phyloP scores from a whole-genome alignment of 2,113 vertebrate genomes.

The Macroglossus sobrinus region DNA sequence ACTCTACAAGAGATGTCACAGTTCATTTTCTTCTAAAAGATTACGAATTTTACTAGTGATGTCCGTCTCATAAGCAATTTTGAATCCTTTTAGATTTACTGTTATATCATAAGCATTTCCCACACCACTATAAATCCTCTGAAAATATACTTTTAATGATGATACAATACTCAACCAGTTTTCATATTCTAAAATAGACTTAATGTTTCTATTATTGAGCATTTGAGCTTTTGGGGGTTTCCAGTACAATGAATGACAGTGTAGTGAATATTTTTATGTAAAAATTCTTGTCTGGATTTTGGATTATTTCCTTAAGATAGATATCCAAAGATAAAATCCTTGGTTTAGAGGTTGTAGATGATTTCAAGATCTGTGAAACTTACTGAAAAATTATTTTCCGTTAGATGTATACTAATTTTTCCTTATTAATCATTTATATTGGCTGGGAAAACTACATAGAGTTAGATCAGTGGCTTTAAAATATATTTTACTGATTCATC shows the following conservation, averaged over 20 bases:
- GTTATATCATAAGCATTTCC: neutral
- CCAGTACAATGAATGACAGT: neutral
- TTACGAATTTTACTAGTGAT: too few relatives aligned
- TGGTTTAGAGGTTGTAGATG: constrained; percentile 1
- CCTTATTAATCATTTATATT: neutral
- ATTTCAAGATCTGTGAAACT: constrained; percentile 21
- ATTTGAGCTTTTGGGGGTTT: neutral
- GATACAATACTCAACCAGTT: neutral
- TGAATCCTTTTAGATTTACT: neutral
- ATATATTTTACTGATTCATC: constrained; percentile 7
- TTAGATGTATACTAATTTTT: neutral
- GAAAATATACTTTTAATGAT: constrained; percentile 36
- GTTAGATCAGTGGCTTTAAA: neutral
- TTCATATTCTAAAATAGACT: neutral
- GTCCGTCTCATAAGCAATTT: neutral
- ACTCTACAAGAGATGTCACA: too few relatives aligned
- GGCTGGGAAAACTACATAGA: neutral
- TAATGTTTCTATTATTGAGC: neutral
- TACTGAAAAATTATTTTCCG: constrained; percentile 7
- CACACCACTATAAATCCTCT: neutral
- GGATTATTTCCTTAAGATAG: constrained; percentile 9
- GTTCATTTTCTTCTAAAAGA: too few relatives aligned
- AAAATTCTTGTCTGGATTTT: constrained; percentile 1
- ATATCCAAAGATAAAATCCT: neutral
- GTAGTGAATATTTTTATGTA: neutral